phyloP scores from a whole-genome alignment of 2,888 invertebrate species.

The Vannuccia rotundouncinata region DNA sequence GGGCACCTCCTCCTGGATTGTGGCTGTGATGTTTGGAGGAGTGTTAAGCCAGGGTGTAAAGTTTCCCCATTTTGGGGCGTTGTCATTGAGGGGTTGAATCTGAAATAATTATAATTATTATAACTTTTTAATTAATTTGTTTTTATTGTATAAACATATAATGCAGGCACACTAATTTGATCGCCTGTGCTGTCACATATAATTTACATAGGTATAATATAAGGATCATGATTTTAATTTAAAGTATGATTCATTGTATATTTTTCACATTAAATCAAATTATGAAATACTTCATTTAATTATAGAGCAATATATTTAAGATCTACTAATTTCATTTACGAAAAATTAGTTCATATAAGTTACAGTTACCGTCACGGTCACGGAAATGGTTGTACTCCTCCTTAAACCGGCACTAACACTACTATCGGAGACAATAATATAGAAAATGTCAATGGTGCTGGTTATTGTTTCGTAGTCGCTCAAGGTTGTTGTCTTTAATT shows the following conservation, averaged over 20 bases:
- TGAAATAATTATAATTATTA: not conserved
- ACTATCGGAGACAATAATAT: not conserved
- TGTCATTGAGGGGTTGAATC: not conserved
- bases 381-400: not conserved
- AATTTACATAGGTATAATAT: not conserved
- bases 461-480: not conserved
- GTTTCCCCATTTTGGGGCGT: not conserved
- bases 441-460: not conserved
- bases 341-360: not conserved
- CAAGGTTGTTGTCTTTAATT: not conserved
- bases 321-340: not conserved
- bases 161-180: not conserved
- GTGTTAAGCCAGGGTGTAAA: slow-evolving; percentile 2
- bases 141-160: not conserved
- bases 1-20: not conserved
- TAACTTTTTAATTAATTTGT: not conserved
- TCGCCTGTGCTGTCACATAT: not conserved
- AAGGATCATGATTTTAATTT: not conserved
- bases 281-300: not conserved
- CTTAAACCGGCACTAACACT: not conserved
- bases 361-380: not conserved
- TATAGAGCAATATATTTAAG: not conserved
- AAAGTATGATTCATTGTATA: too few relatives aligned
- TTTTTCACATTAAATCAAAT: too few relatives aligned
- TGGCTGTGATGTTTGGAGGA: not conserved